Evolutionary conservation across 2,797 vertebrate species (phyloP), one percentile per base, ranked within the genome.

Genomic region (Myotis daubentonii): DNA sequence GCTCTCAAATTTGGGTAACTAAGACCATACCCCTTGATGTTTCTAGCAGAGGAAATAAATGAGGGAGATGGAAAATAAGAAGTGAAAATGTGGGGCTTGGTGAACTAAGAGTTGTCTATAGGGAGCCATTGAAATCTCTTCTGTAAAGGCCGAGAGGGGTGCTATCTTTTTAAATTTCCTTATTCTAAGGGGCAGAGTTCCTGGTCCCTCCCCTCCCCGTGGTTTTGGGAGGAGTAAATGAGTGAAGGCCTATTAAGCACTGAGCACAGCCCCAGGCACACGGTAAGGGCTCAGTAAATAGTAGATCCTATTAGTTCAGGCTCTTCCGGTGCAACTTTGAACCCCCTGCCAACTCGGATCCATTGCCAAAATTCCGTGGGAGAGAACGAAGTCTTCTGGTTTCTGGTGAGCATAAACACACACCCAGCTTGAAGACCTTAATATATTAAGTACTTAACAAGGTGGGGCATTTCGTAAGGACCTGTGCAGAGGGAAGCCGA

Each of bases 281-380:
- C 30, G 85, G 71, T 74, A 79, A 79, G 55, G 81, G 55, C 87
- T 87, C 93, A 88, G 81, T 90, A 94, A 87, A 79, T 75, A 91
- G 79, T 25, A 83, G 36, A 33, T 57, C 36, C 66, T 55, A 11
- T 60, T 94, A 87, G 79, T 85, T 92, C 47, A 44, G 68, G 53
- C 57, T 94, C 70, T 84, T 92, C 47, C 44, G 7, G 70, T 38
- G 38, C 71, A 91, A 36, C 65, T 92, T 71, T 41, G 85, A 97
- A 81, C 60, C 51, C 68, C 28, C 75, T 55, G 76, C 83, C 79
- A 87, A 71, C 87, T 71, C 41, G 51, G 85, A 85, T 51, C 72
- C 60, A 79, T 84, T 71, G 84, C 78, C 92, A 92, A 71, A 62
- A 83, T 89, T 89, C 53, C 3, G 0, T 83, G 89, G 81, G 92